Base-by-base conservation (phyloP, 2,113 vertebrate genomes). In the Brienomyrus longianalis region DNA sequence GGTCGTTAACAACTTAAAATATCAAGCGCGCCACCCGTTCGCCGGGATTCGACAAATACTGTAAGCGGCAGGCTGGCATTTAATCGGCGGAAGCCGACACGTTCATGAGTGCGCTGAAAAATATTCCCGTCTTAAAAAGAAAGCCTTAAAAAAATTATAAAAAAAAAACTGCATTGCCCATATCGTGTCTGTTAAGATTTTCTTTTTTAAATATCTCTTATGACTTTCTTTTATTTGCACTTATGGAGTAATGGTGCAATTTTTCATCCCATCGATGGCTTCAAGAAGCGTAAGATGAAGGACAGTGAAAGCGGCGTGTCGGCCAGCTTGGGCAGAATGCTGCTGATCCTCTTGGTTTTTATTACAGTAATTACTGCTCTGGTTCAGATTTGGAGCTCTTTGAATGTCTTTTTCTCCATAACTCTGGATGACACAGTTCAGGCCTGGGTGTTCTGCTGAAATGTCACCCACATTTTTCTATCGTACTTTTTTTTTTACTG, bases 301-400 rank as follows among this genome's bases (percentile, higher is more conserved):
- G 31, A 83, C 31, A 48, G 66, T 89, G 50, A 83, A 89, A 10
- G 19, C 47, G 6, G 27, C 21, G 2, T 7, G 70, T 51, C 48
- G 1, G 21, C 5, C 23, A 15, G 47, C 27, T 83, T 83, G n/a
- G 23, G 45, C 35, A 7, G 88, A 74, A 50, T 3, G 17, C n/a
- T 0, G 27, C 48, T 47, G n/a, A 23, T 9, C 5, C 39, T 5
- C 23, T 59, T 19, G 56, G 27, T 7, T 59, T 54, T 90, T 51
- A 56, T 89, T 74, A 52, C 48, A 91, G 84, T 80, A 90, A 86
- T 90, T 89, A 90, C 89, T 66, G 52, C 88, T 48, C 88, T 91
- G 92, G 87, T 92, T 87, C 54, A 31, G 87, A 88, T 92, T 88
- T 91, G 51, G 74, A 91, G 39, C 7, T 50, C 83, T 91, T 89